phyloP scores from a whole-genome alignment of 2,888 invertebrate species.

The Lepidocyrtinus sp. region DNA sequence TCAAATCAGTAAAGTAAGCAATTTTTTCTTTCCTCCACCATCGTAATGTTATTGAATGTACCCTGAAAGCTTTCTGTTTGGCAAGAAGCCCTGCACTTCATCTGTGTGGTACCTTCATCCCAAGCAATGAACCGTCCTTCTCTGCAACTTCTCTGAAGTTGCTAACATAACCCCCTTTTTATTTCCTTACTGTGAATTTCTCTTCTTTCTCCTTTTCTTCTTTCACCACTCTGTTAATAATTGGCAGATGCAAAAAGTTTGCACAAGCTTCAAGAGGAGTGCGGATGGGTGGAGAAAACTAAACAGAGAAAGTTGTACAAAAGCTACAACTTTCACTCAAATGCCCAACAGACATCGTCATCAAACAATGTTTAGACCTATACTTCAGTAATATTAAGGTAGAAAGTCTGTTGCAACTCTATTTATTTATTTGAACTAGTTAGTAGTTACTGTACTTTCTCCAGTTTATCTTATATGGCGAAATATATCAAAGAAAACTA shows the following conservation, averaged over 20 bases:
- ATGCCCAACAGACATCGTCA: conserved; percentile 45
- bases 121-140: not conserved
- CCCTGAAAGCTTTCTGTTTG: conserved; percentile 29
- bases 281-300: not conserved
- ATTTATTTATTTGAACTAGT: conserved; percentile 50
- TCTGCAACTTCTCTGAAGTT: too few relatives aligned
- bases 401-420: conserved; percentile 22
- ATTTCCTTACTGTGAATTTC: not conserved
- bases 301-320: not conserved
- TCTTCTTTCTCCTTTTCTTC: not conserved
- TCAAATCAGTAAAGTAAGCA: not conserved
- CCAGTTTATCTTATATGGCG: too few relatives aligned
- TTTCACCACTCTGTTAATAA: conserved; percentile 32
- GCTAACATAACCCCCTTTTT: not conserved
- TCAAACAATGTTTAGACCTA: conserved; percentile 35
- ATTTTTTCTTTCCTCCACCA: not conserved
- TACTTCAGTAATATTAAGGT: too few relatives aligned
- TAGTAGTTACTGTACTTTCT: too few relatives aligned
- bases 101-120: not conserved
- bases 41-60: conserved; percentile 24
- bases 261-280: conserved; percentile 49
- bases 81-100: conserved; percentile 27
- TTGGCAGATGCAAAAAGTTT: conserved; percentile 50
- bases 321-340: conserved; percentile 44
- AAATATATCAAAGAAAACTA: too few relatives aligned